Percentiles rank a stretch among this genome's conserved stretches.
Conservation (phyloP, 2,113 vertebrate species). For the Alectura lathami region DNA sequence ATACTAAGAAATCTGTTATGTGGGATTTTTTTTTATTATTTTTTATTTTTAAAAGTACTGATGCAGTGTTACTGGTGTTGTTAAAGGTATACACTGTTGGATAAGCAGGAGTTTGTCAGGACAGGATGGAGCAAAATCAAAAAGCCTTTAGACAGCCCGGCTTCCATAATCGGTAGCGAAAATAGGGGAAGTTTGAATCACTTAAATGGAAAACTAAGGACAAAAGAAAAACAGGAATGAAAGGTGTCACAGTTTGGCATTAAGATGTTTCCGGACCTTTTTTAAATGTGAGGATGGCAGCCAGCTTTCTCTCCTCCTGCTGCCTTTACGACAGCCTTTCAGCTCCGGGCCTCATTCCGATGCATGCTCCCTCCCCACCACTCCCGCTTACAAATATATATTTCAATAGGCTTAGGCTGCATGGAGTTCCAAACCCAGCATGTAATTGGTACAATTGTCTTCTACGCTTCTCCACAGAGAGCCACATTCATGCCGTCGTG, state of each 20-base stretch:
- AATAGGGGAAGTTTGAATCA: constrained; percentile 9
- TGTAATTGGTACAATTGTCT: constrained; percentile 59
- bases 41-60: not conserved
- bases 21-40: rapidly evolving
- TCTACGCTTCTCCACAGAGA: not conserved
- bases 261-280: not conserved
- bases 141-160: not conserved
- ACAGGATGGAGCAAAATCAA: not conserved
- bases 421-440: constrained; percentile 52
- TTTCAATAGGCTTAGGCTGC: constrained; percentile 57
- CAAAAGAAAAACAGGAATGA: not conserved
- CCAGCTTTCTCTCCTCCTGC: constrained; percentile 8
- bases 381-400: constrained; percentile 49
- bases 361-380: constrained; percentile 20
- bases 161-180: not conserved
- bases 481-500: constrained; percentile 8
- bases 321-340: constrained; percentile 38
- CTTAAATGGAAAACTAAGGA: not conserved
- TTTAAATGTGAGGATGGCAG: not conserved
- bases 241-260: constrained; percentile 39
- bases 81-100: constrained; percentile 11
- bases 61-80: not conserved
- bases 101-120: not conserved
- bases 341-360: constrained; percentile 60
- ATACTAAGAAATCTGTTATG: not conserved